phyloP scores from a whole-genome alignment of 2,888 invertebrate genomes.

The Sesamia inferens region DNA sequence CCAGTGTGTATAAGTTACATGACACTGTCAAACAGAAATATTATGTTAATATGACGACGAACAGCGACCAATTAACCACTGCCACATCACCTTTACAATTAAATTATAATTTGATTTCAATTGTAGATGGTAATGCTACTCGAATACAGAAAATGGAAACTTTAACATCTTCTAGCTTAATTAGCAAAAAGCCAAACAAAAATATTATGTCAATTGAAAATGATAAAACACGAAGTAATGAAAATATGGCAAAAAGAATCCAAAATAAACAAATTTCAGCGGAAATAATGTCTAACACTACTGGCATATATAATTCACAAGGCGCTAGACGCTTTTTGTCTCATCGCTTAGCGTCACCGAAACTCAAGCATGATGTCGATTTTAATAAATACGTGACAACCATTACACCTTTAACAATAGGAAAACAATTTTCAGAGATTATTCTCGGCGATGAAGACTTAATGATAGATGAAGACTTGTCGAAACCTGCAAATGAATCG shows the following conservation, averaged over 20 bases:
- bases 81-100: background rate
- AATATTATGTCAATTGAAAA: background rate
- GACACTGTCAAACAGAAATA: background rate
- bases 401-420: background rate
- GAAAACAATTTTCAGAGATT: conserved; percentile 4
- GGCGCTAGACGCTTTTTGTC: conserved; percentile 6
- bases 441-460: conserved; percentile 2
- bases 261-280: background rate
- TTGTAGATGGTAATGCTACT: background rate
- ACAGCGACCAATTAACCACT: background rate
- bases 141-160: background rate
- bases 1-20: background rate
- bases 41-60: background rate
- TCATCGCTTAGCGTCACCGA: background rate
- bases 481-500: conserved; percentile 5
- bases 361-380: background rate
- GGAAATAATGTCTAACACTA: conserved; percentile 9
- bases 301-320: background rate
- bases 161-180: background rate
- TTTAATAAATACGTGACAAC: background rate
- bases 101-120: conserved; percentile 1
- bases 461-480: background rate
- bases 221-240: background rate
- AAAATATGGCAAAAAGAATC: background rate
- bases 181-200: background rate